These are phyloP conservation scores for Eupithecia exiguata DNA, from an alignment of 2,888 invertebrate species.

Conservation along the genomic window DNA sequence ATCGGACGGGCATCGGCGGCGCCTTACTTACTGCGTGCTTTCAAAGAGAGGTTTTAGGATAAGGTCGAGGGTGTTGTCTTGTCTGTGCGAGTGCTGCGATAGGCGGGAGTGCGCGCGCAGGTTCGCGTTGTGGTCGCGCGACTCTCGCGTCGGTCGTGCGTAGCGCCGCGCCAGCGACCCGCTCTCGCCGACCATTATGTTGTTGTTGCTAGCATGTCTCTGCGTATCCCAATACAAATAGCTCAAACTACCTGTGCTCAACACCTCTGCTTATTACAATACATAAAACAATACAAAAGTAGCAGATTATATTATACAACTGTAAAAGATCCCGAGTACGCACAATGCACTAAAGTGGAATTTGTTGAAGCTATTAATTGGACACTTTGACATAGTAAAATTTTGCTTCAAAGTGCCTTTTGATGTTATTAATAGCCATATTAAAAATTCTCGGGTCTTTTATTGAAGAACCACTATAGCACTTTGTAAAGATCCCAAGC, in stretches of 20 bases:
- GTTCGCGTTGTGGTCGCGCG: slow-evolving; percentile 76
- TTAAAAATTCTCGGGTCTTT: slow-evolving; percentile 30
- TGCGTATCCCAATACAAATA: slow-evolving; percentile 79
- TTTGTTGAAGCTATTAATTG: slow-evolving; percentile 15
- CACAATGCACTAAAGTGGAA: slow-evolving; percentile 59
- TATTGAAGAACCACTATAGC: slow-evolving; percentile 56
- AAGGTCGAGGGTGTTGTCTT: slow-evolving; percentile 84
- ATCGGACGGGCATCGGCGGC: slow-evolving; percentile 48
- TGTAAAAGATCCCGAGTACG: slow-evolving; percentile 31
- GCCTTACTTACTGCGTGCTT: slow-evolving; percentile 84
- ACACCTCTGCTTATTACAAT: slow-evolving; percentile 55
- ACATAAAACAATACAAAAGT: slow-evolving; percentile 15
- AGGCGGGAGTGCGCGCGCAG: slow-evolving; percentile 74
- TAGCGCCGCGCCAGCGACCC: slow-evolving; percentile 79
- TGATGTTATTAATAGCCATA: slow-evolving; percentile 17
- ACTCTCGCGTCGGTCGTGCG: slow-evolving; percentile 70
- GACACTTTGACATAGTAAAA: slow-evolving; percentile 20
- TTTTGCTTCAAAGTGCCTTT: slow-evolving; percentile 24
- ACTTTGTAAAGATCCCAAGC: slow-evolving; percentile 68
- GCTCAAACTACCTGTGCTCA: slow-evolving; percentile 74
- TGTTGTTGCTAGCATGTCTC: slow-evolving; percentile 85
- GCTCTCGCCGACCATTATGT: slow-evolving; percentile 81
- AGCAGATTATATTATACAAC: slow-evolving; percentile 26
- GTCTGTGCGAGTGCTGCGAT: slow-evolving; percentile 54
- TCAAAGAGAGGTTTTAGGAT: slow-evolving; percentile 83